phyloP scores from a whole-genome alignment of 2,113 vertebrate genomes.

The Myotis brandtii region DNA sequence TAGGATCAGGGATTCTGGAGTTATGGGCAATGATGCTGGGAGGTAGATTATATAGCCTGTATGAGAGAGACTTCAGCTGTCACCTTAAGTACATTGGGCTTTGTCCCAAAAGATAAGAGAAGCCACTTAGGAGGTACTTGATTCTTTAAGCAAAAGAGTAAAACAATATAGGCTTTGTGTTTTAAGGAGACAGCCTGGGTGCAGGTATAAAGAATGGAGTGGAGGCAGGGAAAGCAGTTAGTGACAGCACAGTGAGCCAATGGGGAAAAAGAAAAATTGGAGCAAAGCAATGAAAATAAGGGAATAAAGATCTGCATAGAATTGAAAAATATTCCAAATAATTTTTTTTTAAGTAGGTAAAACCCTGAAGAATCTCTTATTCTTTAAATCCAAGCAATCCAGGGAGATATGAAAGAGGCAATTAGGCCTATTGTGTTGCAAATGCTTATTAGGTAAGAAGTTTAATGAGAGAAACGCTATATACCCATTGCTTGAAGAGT shows the following conservation, averaged over 20 bases:
- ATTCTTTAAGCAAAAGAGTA: conserved; percentile 2
- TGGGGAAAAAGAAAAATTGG: not conserved
- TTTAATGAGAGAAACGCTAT: not conserved
- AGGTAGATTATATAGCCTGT: not conserved
- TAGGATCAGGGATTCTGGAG: not conserved
- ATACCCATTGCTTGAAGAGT: not conserved
- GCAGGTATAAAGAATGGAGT: not conserved
- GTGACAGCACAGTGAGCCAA: not conserved
- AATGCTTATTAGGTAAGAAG: not conserved
- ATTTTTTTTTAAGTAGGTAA: not conserved
- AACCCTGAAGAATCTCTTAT: not conserved
- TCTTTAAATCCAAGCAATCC: not conserved
- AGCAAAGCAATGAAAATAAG: not conserved
- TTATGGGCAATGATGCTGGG: not conserved
- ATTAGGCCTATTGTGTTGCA: not conserved
- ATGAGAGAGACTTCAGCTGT: not conserved
- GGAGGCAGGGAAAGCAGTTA: not conserved
- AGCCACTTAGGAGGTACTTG: not conserved
- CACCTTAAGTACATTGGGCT: not conserved
- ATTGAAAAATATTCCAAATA: not conserved
- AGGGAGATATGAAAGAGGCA: not conserved
- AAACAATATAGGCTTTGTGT: not conserved
- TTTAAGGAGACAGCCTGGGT: not conserved
- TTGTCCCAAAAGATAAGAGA: not conserved
- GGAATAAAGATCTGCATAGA: not conserved